Base-by-base conservation (phyloP, 2,888 invertebrate genomes). In the Spicauda simplicius region DNA sequence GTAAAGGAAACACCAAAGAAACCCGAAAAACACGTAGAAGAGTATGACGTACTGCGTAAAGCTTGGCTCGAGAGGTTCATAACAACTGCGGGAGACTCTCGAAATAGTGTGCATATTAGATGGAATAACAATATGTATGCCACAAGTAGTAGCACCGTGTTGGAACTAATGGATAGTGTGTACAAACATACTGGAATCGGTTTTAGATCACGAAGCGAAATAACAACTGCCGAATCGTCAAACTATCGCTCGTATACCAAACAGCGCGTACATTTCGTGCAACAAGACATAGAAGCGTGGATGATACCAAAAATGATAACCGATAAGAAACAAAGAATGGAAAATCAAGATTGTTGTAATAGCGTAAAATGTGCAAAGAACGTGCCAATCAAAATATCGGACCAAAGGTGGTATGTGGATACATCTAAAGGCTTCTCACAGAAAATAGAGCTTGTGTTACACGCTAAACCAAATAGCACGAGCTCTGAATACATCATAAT, bases 81-180 rank as follows among this genome's bases (percentile, higher is more conserved):
- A 37, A 76, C 80, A 4, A 79, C 74, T 18, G 71, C 77, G 10
- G 80, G 79, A 63, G 87, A 88, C 48, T 84, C 89, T 5, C 78
- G 74, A 56, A 82, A 85, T 25, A 88, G 85, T 69, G 83, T 88
- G 0, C 80, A 85, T 71, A 74, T 90, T 0, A 79, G 88, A 73
- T 91, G 90, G 90, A 86, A 87, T 30, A 90, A 88, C 59, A 86
- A 82, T 62, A 82, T 77, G 57, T 89, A 86, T 58, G 74, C 79
- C 0, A 82, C 84, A 53, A 88, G 88, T 65, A 90, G 89, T 50
- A 88, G 86, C 65, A 89, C 88, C 8, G 77, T 87, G 25, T 84
- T 87, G 30, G 85, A 88, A 72, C 72, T 89, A 0, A 82, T 87
- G 74, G 86, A 88, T 60, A 84, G 72, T 59, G 68, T 87, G 14